Evolutionary conservation across 2,113 vertebrate genomes (phyloP), one percentile per base, ranked within the genome.

Genomic region (Oceanites oceanicus): DNA sequence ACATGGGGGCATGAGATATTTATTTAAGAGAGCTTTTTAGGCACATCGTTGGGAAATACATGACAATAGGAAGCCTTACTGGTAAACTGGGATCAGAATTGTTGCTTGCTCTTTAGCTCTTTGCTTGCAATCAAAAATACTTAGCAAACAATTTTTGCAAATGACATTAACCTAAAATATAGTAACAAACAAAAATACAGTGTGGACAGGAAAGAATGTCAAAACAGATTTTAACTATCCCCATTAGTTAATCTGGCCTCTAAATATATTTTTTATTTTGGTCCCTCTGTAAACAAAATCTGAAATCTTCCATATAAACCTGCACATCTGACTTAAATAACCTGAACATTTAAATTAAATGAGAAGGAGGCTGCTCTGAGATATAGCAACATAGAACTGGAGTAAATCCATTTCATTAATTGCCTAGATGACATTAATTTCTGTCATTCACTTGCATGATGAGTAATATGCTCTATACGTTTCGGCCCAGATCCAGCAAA

Each of bases 1-100:
- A 98, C 98, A 71, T 1, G 98, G 70, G 95, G 98, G 98, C 98
- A 96, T 90, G 59, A 97, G 96, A 97, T 97, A 81, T 94, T 94
- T 97, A 90, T 96, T 86, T 94, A 96, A 93, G 82, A 87, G 61
- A 96, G 93, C 27, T 47, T 61, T 78, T 70, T 29, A 42, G 42
- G 27, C 22, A 4, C 14, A 9, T 6, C 7, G 15, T 32, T 30
- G 25, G 6, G 25, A 65, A 36, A 21, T 67, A 15, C 1, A 13
- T 8, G 30, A 7, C 2, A 6, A 19, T 32, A 59, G 38, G 14
- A 84, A n/a, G 4, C 47, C 40, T 36, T 67, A 29, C 42, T 49
- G 36, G 27, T 55, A 55, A 49, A 44, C 8, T 42, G n/a, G 36
- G 23, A 55, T 62, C 49, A 86, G 36, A 76, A 91, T 53, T 90